A percentile compares a stretch with the other conserved stretches of the same genome.
These are phyloP conservation scores for Saccopteryx leptura DNA, from an alignment of 2,113 vertebrate species.

Conservation along the genomic window DNA sequence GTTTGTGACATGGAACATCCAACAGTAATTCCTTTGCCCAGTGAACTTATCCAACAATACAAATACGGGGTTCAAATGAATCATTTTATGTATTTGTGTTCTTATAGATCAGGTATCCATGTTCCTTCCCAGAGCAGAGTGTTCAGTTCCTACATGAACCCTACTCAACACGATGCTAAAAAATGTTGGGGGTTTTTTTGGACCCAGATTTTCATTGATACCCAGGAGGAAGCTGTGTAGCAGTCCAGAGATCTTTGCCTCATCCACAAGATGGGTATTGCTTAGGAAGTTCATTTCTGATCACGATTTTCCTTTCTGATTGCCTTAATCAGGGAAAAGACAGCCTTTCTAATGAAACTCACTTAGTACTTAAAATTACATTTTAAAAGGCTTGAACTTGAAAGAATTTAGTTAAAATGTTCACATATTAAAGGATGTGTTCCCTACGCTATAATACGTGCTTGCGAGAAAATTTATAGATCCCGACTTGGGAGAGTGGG, in stretches of 20 bases:
- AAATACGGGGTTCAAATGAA: background rate
- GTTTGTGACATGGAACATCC: background rate
- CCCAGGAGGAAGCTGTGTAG: background rate
- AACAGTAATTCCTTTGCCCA: background rate
- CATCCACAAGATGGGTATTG: background rate
- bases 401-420: background rate
- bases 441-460: background rate
- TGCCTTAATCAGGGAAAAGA: background rate
- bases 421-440: background rate
- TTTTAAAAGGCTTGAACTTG: background rate
- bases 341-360: background rate
- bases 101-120: background rate
- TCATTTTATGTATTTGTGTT: background rate
- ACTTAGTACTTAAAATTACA: background rate
- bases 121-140: background rate
- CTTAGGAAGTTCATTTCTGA: constrained; percentile 20
- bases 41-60: constrained; percentile 8
- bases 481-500: background rate
- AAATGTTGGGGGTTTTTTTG: background rate
- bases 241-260: background rate
- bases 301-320: background rate
- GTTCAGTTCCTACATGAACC: background rate
- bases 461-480: background rate
- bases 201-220: background rate
- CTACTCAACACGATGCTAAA: background rate